phyloP scores from a whole-genome alignment of 2,113 vertebrate genomes.

The Actinemys pallida region DNA sequence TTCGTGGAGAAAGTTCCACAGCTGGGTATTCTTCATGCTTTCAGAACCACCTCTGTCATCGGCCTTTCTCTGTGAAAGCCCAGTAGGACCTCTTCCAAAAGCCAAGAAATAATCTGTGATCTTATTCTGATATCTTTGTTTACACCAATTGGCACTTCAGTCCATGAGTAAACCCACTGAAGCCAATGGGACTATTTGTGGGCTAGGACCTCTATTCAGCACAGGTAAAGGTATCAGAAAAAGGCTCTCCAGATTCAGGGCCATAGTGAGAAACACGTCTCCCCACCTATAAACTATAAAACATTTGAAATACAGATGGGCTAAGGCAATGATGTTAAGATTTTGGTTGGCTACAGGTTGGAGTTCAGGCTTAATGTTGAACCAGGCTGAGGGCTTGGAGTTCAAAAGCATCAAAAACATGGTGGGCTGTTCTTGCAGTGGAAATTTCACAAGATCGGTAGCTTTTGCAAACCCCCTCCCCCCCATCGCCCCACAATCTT shows the following conservation, averaged over 20 bases:
- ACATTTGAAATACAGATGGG: background rate
- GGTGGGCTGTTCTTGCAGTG: background rate
- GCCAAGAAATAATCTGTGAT: background rate
- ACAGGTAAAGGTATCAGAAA: background rate
- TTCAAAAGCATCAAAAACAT: conserved; percentile 3
- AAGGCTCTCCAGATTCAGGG: background rate
- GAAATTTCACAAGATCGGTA: background rate
- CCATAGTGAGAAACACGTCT: background rate
- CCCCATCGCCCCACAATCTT: background rate
- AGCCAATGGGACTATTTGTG: fast-evolving
- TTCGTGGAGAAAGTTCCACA: background rate
- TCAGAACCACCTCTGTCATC: background rate
- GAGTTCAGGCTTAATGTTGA: too few species aligned
- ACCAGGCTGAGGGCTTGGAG: background rate
- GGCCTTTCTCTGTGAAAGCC: background rate
- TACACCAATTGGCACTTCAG: background rate
- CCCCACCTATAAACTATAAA: background rate
- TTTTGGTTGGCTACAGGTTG: background rate
- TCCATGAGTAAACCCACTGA: background rate
- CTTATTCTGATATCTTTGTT: background rate
- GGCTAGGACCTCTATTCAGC: background rate
- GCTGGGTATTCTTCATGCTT: background rate
- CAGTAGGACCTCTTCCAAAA: background rate
- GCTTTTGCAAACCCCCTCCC: background rate
- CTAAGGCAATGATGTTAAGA: background rate